Evolutionary conservation across 1,140 invertebrate species (phyloP).

Genomic region (Elymnias hypermnestra): DNA sequence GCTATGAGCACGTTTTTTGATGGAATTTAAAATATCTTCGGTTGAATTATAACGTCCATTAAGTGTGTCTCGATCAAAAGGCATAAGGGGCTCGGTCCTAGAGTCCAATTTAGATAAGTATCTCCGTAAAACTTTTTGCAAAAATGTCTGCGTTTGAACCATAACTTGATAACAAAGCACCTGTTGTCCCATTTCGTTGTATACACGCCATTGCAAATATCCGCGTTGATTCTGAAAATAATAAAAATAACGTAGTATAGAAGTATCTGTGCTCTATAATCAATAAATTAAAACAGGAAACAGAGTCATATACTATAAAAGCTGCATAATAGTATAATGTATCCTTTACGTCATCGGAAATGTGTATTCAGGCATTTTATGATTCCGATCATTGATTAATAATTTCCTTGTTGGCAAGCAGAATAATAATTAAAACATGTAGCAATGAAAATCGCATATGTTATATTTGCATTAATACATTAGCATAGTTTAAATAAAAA

Average conservation of each 20-base stretch:
- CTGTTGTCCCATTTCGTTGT: constrained; percentile 37
- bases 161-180: constrained; percentile 55
- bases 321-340: neutral
- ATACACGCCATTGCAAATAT: constrained; percentile 45
- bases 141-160: constrained; percentile 48
- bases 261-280: neutral
- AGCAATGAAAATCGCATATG: no score
- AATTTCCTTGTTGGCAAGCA: constrained; percentile 1
- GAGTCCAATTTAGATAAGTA: neutral
- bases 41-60: neutral
- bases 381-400: neutral
- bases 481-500: no score
- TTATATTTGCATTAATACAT: no score
- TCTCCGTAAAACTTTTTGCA: constrained; percentile 34
- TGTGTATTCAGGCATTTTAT: neutral
- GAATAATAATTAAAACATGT: no score
- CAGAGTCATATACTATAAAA: neutral
- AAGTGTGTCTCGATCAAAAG: neutral
- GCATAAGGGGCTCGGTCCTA: neutral
- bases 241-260: constrained; percentile 7
- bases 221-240: constrained; percentile 53
- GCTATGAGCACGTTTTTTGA: no score
- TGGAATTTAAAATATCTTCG: neutral
- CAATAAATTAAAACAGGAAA: no score
- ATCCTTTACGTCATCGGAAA: neutral